Evolutionary conservation across 2,888 invertebrate species (phyloP).

Genomic region (Bellardia pandia): DNA sequence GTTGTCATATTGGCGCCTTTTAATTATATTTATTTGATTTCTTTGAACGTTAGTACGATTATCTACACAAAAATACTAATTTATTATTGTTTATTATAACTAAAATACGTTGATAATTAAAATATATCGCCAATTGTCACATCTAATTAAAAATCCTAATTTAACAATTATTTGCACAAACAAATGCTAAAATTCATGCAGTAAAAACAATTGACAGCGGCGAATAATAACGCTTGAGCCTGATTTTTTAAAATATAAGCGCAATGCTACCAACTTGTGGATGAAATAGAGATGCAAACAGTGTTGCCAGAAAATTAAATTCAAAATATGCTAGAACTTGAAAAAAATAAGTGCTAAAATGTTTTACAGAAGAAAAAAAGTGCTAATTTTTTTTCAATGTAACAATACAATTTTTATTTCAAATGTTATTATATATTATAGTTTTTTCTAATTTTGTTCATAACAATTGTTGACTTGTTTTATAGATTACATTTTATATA

Average conservation of each 20-base stretch:
- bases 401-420: too few relatives aligned
- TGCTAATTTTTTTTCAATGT: too few relatives aligned
- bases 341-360: too few relatives aligned
- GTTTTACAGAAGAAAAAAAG: too few relatives aligned
- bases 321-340: too few relatives aligned
- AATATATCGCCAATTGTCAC: constrained; percentile 18
- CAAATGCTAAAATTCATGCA: constrained; percentile 47
- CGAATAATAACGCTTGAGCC: constrained; percentile 71
- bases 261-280: constrained; percentile 62
- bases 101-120: background rate
- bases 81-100: background rate
- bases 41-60: background rate
- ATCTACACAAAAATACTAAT: background rate
- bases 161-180: constrained; percentile 58
- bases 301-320: too few relatives aligned
- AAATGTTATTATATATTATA: too few relatives aligned
- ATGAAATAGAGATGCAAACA: too few relatives aligned
- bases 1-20: constrained; percentile 71
- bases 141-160: constrained; percentile 51
- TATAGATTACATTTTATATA: too few relatives aligned
- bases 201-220: constrained; percentile 66
- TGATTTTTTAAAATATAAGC: constrained; percentile 69
- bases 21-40: background rate
- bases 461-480: too few relatives aligned
- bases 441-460: too few relatives aligned